phyloP scores from a whole-genome alignment of 1,140 invertebrate species.

The Chymomyza costata region DNA sequence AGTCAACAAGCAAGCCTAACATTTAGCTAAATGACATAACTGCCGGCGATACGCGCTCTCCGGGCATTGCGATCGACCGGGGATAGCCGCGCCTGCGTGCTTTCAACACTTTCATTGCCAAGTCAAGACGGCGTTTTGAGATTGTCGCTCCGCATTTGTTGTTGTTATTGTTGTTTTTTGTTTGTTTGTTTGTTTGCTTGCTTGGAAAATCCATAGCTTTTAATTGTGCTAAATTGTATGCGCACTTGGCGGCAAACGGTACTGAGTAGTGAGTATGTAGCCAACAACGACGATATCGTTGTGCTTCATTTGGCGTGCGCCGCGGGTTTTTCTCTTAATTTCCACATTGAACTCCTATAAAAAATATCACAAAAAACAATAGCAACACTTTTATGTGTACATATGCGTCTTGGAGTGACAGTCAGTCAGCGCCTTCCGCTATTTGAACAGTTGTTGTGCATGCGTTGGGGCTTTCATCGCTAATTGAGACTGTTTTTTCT shows the following conservation, averaged over 20 bases:
- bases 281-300: too few species aligned
- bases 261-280: too few species aligned
- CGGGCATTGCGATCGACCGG: not conserved
- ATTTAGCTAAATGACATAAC: conserved; percentile 63
- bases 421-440: too few species aligned
- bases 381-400: too few species aligned
- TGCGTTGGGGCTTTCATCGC: too few species aligned
- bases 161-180: conserved; percentile 26
- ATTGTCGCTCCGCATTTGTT: conserved; percentile 53
- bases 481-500: conserved; percentile 14
- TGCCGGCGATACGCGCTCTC: conserved; percentile 8
- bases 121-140: conserved; percentile 25
- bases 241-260: not conserved
- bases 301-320: conserved; percentile 32
- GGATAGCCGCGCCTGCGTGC: conserved; percentile 1
- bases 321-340: conserved; percentile 31
- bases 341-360: conserved; percentile 35
- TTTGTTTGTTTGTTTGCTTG: conserved; percentile 16
- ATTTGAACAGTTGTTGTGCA: conserved; percentile 56
- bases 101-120: conserved; percentile 63
- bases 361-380: conserved; percentile 4
- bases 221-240: conserved; percentile 2
- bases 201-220: conserved; percentile 8
- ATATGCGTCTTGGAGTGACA: too few species aligned
- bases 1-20: conserved; percentile 64